Conservation (phyloP, 2,797 vertebrate species). For the Falco rusticolus region DNA sequence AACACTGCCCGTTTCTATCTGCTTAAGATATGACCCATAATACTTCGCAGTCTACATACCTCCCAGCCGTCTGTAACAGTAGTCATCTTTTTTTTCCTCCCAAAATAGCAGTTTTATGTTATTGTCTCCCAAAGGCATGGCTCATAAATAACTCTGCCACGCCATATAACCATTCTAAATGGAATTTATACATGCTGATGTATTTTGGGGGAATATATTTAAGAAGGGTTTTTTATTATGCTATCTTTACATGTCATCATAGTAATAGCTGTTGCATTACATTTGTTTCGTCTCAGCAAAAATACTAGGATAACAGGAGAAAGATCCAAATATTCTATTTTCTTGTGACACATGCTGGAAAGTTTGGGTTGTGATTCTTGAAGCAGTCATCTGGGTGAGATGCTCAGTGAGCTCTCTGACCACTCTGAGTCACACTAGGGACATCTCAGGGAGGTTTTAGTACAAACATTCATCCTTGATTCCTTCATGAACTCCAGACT, state of each 20-base stretch:
- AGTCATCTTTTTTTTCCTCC: background rate
- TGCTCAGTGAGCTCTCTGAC: background rate
- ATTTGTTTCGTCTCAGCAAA: slow-evolving; percentile 76
- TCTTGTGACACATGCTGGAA: slow-evolving; percentile 48
- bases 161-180: slow-evolving; percentile 75
- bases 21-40: slow-evolving; percentile 17
- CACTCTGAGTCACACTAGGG: background rate
- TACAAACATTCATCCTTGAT: background rate
- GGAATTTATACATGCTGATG: slow-evolving; percentile 64
- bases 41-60: slow-evolving; percentile 13
- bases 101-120: slow-evolving; percentile 58
- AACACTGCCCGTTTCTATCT: slow-evolving; percentile 39
- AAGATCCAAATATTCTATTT: slow-evolving; percentile 61
- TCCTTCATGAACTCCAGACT: background rate
- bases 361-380: background rate
- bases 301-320: slow-evolving; percentile 69
- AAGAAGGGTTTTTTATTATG: slow-evolving; percentile 76
- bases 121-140: slow-evolving; percentile 64
- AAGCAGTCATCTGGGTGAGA: background rate
- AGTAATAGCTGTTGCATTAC: slow-evolving; percentile 71
- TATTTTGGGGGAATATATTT: slow-evolving; percentile 77
- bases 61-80: slow-evolving; percentile 11
- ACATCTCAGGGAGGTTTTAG: background rate
- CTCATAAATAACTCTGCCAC: slow-evolving; percentile 79
- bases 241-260: slow-evolving; percentile 76